Percentiles rank a stretch among this genome's conserved stretches.
These are phyloP conservation scores for Stigmatopora nigra DNA, from an alignment of 2,113 vertebrate species.

Conservation along the genomic window DNA sequence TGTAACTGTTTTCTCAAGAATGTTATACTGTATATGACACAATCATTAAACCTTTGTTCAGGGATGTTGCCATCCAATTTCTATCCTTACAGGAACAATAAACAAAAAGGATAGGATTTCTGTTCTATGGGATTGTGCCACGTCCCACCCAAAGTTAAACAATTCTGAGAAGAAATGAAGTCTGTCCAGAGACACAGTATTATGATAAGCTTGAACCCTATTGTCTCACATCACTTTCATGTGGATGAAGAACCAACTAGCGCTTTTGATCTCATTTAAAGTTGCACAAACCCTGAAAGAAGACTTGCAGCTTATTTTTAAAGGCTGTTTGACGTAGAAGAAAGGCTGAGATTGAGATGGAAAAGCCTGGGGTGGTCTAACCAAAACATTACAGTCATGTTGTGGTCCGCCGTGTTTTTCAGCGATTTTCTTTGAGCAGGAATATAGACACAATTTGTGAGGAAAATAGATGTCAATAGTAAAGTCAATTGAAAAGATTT, in stretches of 20 bases:
- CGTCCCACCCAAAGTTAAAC: constrained; percentile 50
- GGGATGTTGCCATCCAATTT: constrained; percentile 16
- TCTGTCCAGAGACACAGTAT: constrained; percentile 38
- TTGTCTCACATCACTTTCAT: constrained; percentile 63
- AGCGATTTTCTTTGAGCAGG: not conserved
- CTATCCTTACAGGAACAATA: constrained; percentile 21
- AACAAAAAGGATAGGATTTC: constrained; percentile 33
- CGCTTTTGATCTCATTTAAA: constrained; percentile 39
- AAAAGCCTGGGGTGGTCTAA: constrained; percentile 19
- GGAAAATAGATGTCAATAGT: not conserved
- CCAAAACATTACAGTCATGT: constrained; percentile 11
- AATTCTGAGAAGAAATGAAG: constrained; percentile 52
- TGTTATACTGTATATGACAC: not conserved
- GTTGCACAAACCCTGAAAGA: constrained; percentile 22
- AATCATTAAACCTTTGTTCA: not conserved
- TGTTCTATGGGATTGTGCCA: constrained; percentile 30
- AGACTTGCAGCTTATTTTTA: constrained; percentile 10
- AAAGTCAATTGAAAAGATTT: not conserved
- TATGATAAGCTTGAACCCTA: constrained; percentile 56
- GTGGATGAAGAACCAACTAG: constrained; percentile 35
- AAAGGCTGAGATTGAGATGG: constrained; percentile 11
- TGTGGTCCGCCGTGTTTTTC: constrained; percentile 14
- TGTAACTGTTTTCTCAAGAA: not conserved
- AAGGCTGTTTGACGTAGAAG: constrained; percentile 10
- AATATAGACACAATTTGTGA: not conserved